Base-by-base conservation (phyloP, 2,113 vertebrate species). In the Tapirus terrestris region DNA sequence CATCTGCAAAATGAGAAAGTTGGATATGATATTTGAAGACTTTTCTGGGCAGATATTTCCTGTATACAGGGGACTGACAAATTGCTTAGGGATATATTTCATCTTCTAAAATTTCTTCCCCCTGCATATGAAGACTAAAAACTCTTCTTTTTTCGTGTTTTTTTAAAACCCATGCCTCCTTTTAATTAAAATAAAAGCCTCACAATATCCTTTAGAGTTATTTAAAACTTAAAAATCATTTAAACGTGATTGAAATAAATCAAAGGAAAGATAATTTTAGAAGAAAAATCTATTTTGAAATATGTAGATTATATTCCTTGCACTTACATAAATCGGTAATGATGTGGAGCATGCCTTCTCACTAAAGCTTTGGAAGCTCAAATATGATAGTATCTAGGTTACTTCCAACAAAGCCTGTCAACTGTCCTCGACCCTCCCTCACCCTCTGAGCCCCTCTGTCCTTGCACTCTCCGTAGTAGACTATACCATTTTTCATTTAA, bases 131-230 rank as follows among this genome's bases (percentile, higher is more conserved):
- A 67, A 90, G 33, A 56, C 65, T 16, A 11, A 95, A 87, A 96
- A 83, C 23, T 68, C 48, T 68, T n/a, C 18, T 12, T 51, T 76
- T 13, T 63, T 77, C n/a, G 33, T 21, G 20, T 80, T 92, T 77
- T 77, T 72, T 17, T 18, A 53, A 95, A 89, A 29, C 3, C 4
- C 17, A 63, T 65, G 36, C n/a, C 36, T 76, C 36, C 14, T 90
- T 86, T 94, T 76, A 89, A 97, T 79, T 93, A 75, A 96, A 81
- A 88, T 33, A 13, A 51, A 96, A 85, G 56, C 53, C 80, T 81
- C 53, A 77, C 21, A 68, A 21, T 91, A 91, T 45, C 56, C 14
- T 61, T 94, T 51, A 81, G n/a, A 92, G 90, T 84, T 92, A 72
- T 45, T 95, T 91, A 70, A 81, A 84, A 65, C 51, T 86, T 96